Evolutionary conservation across 2,888 invertebrate species (phyloP).

Genomic region (Brachyptera putata): DNA sequence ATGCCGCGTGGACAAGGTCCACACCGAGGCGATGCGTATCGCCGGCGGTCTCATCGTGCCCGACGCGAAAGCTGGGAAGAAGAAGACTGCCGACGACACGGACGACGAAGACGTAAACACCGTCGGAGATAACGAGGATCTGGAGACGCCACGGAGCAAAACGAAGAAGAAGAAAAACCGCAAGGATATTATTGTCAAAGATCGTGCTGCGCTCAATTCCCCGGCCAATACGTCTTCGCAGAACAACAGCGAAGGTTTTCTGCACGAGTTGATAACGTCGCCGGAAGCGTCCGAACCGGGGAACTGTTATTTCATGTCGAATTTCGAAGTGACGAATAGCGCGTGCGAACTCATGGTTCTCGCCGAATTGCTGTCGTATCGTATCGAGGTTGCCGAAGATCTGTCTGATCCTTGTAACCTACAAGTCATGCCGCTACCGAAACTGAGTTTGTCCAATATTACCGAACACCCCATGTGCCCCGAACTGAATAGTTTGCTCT

Average conservation of each 20-base stretch:
- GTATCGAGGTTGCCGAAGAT: not conserved
- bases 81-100: conserved; percentile 31
- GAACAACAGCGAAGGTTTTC: not conserved
- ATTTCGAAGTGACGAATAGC: conserved; percentile 39
- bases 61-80: conserved; percentile 23
- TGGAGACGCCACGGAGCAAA: conserved; percentile 31
- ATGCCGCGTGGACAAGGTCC: conserved; percentile 78
- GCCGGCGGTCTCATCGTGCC: conserved; percentile 55
- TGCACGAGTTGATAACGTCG: conserved; percentile 19
- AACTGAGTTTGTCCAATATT: not conserved
- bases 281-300: conserved; percentile 30
- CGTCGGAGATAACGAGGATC: conserved; percentile 19
- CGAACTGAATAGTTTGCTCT: not conserved
- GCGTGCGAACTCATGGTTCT: conserved; percentile 38
- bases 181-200: conserved; percentile 30
- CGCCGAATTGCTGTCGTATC: not conserved
- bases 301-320: conserved; percentile 34
- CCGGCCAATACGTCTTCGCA: not conserved
- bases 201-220: conserved; percentile 5
- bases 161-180: conserved; percentile 41
- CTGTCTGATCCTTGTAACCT: not conserved
- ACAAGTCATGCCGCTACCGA: not conserved
- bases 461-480: not conserved
- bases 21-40: conserved; percentile 75
- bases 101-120: conserved; percentile 34